Evolutionary conservation across 2,888 invertebrate genomes (phyloP).

Genomic region (Phrixothrix hirtus): DNA sequence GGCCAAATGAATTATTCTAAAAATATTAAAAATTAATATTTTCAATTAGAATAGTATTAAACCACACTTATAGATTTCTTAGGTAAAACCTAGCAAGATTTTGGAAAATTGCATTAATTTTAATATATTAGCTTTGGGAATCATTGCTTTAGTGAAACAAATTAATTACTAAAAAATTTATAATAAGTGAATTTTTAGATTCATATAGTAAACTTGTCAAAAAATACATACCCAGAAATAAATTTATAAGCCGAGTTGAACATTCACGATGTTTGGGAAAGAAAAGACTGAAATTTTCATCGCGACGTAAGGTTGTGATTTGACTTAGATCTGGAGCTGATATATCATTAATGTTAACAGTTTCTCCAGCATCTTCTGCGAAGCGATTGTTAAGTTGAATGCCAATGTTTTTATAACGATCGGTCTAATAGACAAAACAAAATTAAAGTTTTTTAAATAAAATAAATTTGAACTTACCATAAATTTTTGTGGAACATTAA

Average conservation of each 20-base stretch:
- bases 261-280: slow-evolving; percentile 70
- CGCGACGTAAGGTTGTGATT: slow-evolving; percentile 62
- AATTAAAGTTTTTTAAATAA: not conserved
- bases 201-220: too few species aligned
- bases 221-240: slow-evolving; percentile 66
- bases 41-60: too few species aligned
- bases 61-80: too few species aligned
- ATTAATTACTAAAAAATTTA: too few species aligned
- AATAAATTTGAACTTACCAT: slow-evolving; percentile 60
- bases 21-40: too few species aligned
- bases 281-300: slow-evolving; percentile 75
- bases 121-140: too few species aligned
- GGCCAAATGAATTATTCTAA: too few species aligned
- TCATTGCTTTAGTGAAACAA: too few species aligned
- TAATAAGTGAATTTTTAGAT: too few species aligned
- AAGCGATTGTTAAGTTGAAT: slow-evolving; percentile 65
- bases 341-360: slow-evolving; percentile 61
- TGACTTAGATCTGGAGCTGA: slow-evolving; percentile 62
- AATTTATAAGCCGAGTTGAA: slow-evolving; percentile 70
- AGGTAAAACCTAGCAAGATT: too few species aligned
- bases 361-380: slow-evolving; percentile 58
- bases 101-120: too few species aligned
- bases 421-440: slow-evolving; percentile 51
- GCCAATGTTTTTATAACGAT: slow-evolving; percentile 62
- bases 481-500: slow-evolving; percentile 64